Base-by-base conservation (phyloP, 1,140 invertebrate species). In the Panagrolaimus sp. region DNA sequence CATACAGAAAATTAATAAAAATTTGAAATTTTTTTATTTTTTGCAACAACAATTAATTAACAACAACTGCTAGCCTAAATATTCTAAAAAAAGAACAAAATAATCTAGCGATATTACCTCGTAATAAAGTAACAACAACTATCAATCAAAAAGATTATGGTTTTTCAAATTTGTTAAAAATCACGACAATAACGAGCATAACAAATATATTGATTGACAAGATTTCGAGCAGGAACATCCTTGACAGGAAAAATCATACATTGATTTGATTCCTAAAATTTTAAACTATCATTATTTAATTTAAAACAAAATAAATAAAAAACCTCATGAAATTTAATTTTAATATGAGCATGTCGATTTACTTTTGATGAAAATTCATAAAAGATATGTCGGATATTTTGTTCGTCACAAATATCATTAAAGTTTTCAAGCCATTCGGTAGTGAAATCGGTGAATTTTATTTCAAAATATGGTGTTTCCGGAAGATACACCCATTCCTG, bases 241-340 rank as follows among this genome's bases (percentile, higher is more conserved):
- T 8, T 13, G n/a, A 57, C 27, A 13, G 51, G 51, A 16, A 57
- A 57, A 20, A 57, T 25, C 27, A 57, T 27, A 27, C 51, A 57
- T 27, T 57, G 20, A 27, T 57, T 57, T 57, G 51, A 25, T 20
- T 57, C 51, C 51, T 57, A 27, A 25, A 57, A 57, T 25, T 16
- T 20, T 57, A 20, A n/a, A n/a, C 20, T 57, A 57, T 57, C 20
- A 16, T 25, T 57, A 20, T 25, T 11, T 57, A 9, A 20, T 57
- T 57, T 9, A 57, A n/a, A 57, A 57, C 2, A 38, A 38, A 4
- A 4, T 38, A n/a, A n/a, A n/a, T 38, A 7, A 38, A 38, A 38
- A 38, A 57, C 51, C 51, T 57, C 51, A 57, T 57, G 51, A 27
- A 57, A 57, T 57, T 57, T 57, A 27, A 57, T 16, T 20, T 57